Evolutionary conservation across 2,797 vertebrate species (phyloP).

Genomic region (Halcyon leucocephala): DNA sequence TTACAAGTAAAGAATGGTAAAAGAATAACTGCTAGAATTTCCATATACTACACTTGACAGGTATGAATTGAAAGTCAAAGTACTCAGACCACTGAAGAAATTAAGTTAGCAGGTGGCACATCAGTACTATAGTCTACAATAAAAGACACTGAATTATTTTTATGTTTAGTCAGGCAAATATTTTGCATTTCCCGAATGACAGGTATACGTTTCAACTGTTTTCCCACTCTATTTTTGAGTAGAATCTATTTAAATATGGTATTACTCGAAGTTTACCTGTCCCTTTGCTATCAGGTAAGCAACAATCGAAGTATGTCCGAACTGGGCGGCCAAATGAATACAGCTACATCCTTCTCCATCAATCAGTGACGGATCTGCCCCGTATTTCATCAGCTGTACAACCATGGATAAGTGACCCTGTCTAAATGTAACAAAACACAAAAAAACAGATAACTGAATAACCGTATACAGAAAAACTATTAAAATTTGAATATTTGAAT

Average conservation of each 20-base stretch:
- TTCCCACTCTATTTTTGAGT: background rate
- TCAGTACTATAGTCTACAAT: background rate
- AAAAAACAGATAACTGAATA: conserved; percentile 6
- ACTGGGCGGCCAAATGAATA: conserved; percentile 96
- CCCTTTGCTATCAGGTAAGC: conserved; percentile 99
- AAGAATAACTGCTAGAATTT: background rate
- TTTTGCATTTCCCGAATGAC: background rate
- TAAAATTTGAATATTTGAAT: background rate
- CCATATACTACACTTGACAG: background rate
- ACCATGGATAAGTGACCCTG: conserved; percentile 99
- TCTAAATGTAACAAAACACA: conserved; percentile 78
- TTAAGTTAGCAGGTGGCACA: background rate
- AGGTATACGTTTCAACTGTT: background rate
- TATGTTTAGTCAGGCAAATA: background rate
- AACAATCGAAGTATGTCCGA: conserved; percentile 98
- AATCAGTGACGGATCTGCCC: conserved; percentile 95
- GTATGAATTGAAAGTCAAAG: background rate
- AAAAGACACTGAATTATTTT: background rate
- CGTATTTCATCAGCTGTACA: conserved; percentile 97
- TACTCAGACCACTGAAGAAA: background rate
- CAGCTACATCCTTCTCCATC: conserved; percentile 99
- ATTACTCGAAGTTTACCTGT: conserved; percentile 84
- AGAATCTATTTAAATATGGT: background rate
- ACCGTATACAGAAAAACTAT: background rate
- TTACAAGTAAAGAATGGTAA: background rate